Base-by-base conservation (phyloP, 2,797 vertebrate genomes). In the Naso thynnoides region DNA sequence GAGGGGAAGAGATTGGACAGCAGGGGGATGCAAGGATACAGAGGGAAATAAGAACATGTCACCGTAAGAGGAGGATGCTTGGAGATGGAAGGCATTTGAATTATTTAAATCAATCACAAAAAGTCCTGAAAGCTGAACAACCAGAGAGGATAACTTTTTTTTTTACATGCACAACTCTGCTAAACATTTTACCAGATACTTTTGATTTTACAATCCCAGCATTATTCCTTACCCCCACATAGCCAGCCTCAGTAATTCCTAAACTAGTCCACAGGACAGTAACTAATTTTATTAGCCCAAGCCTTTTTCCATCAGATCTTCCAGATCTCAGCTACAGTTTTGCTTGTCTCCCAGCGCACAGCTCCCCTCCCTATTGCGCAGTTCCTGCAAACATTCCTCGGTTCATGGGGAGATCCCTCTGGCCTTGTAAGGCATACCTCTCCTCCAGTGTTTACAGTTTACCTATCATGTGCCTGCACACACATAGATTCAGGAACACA, bases 351-450 rank as follows among this genome's bases (percentile, higher is more conserved):
- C 57, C 52, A 65, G 75, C 78, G 54, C 81, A 71, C 52, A 70
- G 73, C 79, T 82, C 67, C 63, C 75, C 77, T 76, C 79, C 82
- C 75, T 78, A 29, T 61, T 19, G 1, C 59, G 68, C 69, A 6
- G 47, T 66, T 86, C 74, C 63, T 86, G 38, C 76, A 79, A 85
- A 86, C 93, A 94, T 94, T 94, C 93, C 93, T 90, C 24, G 6
- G 61, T 86, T 81, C 86, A 90, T 59, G 63, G 90, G 93, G 92
- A 94, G 91, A 93, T 92, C 91, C 94, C 89, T 81, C 78, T 88
- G 78, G 82, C 95, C 95, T 91, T 95, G 91, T 95, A 95, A 95
- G 94, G 94, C 88, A 84, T 89, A 86, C 85, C 67, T 64, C 84
- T 85, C 59, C 70, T 70, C 74, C 81, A 87, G 31, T 94, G 95